Evolutionary conservation across 2,113 vertebrate genomes (phyloP), one percentile per base, ranked within the genome.

Genomic region (Dasyurus viverrinus): DNA sequence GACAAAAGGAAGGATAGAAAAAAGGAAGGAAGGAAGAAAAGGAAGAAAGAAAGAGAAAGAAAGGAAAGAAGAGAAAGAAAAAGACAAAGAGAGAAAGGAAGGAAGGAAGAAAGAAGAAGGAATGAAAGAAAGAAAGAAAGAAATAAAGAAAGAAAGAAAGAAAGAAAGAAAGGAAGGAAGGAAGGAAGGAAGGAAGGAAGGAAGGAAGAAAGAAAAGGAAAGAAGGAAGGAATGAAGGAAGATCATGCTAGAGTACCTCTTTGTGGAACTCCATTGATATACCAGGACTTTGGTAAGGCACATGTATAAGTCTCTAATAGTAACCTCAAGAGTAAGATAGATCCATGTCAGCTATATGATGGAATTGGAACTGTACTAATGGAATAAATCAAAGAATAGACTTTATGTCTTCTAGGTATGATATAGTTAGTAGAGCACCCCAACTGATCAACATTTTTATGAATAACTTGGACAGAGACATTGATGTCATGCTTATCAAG

Each of bases 1-100:
- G 12, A 6, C 6, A 3, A 4, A 16, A 14, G 36, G 2, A 22
- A 76, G 16, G 36, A 22, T 22, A 1, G 14, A 22, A 1, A 5
- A 22, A 48, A 48, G 3, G 5, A 7, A 22, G 16, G 10, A 22
- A 16, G 22, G 7, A 7, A 19, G 22, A 7, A 55, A 24, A 55
- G 24, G 23, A 55, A 24, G 54, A 4, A 54, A 54, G 22, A 2
- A 54, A 54, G 22, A 5, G 5, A 23, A 24, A 24, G 54, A 23
- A 54, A 54, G 14, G n/a, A n/a, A n/a, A n/a, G n/a, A n/a, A 3
- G 47, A 48, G 5, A 5, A 48, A 48, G 3, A 48, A 48, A 48
- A 4, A 48, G 47, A 47, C 47, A 47, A 76, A 76, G 68, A 5
- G n/a, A 19, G 36, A 4, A 68, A 36, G 3, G 53, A 14, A 14